A percentile compares a stretch with the other conserved stretches of the same genome.
These are phyloP conservation scores for Exocentrus adspersus DNA, from an alignment of 2,888 invertebrate genomes.

Conservation along the genomic window DNA sequence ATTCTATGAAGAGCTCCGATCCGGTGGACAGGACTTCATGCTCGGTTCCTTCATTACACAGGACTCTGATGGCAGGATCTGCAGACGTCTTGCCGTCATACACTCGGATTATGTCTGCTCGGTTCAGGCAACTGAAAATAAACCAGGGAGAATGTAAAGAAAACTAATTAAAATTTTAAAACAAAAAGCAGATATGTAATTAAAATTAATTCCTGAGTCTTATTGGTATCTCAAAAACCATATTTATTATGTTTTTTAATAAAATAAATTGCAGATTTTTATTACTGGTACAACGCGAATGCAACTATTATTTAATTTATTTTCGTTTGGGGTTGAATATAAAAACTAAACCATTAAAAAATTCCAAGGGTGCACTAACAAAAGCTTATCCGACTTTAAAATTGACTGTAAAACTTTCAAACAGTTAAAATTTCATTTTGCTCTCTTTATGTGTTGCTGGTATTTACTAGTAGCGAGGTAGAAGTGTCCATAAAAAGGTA, in stretches of 20 bases:
- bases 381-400: too few species aligned
- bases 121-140: conserved; percentile 79
- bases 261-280: too few species aligned
- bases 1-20: conserved; percentile 82
- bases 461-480: not conserved
- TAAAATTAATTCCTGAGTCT: too few species aligned
- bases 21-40: conserved; percentile 86
- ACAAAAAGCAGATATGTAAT: too few species aligned
- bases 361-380: too few species aligned
- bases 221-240: too few species aligned
- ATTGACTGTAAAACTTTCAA: not conserved
- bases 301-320: too few species aligned
- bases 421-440: not conserved
- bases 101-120: conserved; percentile 85
- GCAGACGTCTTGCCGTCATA: conserved; percentile 82
- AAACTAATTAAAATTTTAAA: too few species aligned
- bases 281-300: too few species aligned
- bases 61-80: conserved; percentile 80
- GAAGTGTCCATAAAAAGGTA: conserved; percentile 6
- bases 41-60: conserved; percentile 83
- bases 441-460: not conserved
- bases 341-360: too few species aligned
- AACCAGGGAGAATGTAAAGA: conserved; percentile 35
- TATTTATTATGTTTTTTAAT: too few species aligned
- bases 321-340: too few species aligned